Evolutionary conservation across 2,888 invertebrate genomes (phyloP), one percentile per base, ranked within the genome.

Genomic region (Flexamia atlantica): DNA sequence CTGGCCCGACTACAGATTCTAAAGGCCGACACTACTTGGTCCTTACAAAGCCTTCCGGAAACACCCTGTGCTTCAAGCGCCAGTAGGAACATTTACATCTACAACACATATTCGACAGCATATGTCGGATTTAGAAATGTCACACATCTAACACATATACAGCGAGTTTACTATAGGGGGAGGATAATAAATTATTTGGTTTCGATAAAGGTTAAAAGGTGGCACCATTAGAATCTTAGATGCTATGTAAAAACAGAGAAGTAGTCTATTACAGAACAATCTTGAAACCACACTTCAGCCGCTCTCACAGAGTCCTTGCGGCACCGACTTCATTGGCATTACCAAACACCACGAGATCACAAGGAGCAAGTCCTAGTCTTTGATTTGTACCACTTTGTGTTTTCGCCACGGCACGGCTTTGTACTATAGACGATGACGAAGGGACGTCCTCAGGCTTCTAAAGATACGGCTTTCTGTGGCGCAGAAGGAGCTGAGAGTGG

Each of bases 391-490:
- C 87, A 86, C 85, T 84, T 85, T 85, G 85, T 85, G 83, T 72
- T 50, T 50, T 84, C 84, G 84, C 83, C 84, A 84, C 84, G 83
- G 83, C 82, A 82, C 83, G 85, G 85, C 84, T 86, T 86, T 87
- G 86, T 86, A 86, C 86, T 87, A 86, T 84, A 81, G 70, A 84
- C 85, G 72, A 83, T 83, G 76, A 84, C 83, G 72, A 83, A 85
- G 72, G 85, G 83, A 83, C 84, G 85, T 85, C 70, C 90, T 90
- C 90, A 91, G 90, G 91, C 91, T 88, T 91, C 91, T 87, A 91
- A 90, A 28, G 90, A 90, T n/a, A 93, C 92, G 88, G 92, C 93
- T 89, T 93, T 93, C 90, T 92, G 93, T 89, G 93, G 89, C 88
- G 82, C 89, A 89, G 85, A 86, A 40, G 86, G 87, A 40, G 87